Conservation (phyloP, 2,888 invertebrate genomes). For the Lottia scabra region DNA sequence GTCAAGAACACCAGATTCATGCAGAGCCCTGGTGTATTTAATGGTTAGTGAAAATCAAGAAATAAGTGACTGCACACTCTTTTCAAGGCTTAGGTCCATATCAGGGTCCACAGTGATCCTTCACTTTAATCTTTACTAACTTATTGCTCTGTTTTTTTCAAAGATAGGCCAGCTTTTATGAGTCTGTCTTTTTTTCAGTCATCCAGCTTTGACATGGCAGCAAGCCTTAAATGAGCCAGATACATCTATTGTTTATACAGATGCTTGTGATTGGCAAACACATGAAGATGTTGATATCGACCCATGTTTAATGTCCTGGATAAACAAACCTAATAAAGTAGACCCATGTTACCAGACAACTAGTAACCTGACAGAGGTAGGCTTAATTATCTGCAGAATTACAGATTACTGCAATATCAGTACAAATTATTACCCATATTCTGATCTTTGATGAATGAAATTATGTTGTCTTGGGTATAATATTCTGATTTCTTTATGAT, state of each 20-base stretch:
- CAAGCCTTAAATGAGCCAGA: slow-evolving; percentile 61
- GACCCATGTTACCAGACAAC: slow-evolving; percentile 60
- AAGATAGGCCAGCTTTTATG: not conserved
- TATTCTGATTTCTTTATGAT: not conserved
- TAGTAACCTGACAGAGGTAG: slow-evolving; percentile 54
- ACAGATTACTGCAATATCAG: too few relatives aligned
- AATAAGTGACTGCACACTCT: too few relatives aligned
- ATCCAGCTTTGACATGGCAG: slow-evolving; percentile 63
- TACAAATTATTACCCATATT: too few relatives aligned
- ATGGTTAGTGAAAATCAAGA: too few relatives aligned
- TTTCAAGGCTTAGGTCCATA: too few relatives aligned
- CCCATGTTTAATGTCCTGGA: slow-evolving; percentile 44
- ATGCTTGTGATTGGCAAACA: slow-evolving; percentile 27
- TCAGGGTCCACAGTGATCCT: too few relatives aligned
- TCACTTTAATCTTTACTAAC: not conserved
- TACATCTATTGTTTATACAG: slow-evolving; percentile 37
- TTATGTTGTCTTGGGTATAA: not conserved
- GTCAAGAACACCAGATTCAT: too few relatives aligned
- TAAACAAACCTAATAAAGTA: slow-evolving; percentile 46
- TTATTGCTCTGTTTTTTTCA: not conserved
- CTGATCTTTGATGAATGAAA: not conserved
- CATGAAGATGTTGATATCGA: slow-evolving; percentile 7
- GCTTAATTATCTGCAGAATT: not conserved
- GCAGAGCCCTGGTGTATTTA: too few relatives aligned
- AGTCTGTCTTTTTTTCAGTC: slow-evolving; percentile 37